Evolutionary conservation across 2,888 invertebrate genomes (phyloP).

Genomic region (Nyleta sp.): DNA sequence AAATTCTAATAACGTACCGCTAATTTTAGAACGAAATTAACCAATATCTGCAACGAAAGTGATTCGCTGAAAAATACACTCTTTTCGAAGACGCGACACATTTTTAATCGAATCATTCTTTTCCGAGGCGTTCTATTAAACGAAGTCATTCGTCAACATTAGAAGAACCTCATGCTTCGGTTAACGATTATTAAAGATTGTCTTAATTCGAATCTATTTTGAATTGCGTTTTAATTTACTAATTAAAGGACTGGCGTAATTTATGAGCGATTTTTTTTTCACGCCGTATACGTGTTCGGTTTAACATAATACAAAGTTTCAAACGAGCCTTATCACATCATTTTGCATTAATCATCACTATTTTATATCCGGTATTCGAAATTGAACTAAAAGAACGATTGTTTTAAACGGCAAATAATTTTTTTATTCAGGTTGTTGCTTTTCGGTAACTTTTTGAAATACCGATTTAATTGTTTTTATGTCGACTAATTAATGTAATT

Average conservation of each 20-base stretch:
- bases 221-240: slow-evolving; percentile 45
- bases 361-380: slow-evolving; percentile 23
- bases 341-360: slow-evolving; percentile 36
- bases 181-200: slow-evolving; percentile 16
- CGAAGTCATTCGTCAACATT: no score
- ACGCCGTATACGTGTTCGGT: slow-evolving; percentile 12
- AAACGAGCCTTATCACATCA: slow-evolving; percentile 19
- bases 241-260: slow-evolving; percentile 40
- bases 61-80: background rate
- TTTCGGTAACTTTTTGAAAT: background rate
- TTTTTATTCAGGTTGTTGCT: background rate
- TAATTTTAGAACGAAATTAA: slow-evolving; percentile 30
- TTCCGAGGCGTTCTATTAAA: no score
- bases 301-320: slow-evolving; percentile 35
- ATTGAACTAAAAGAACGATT: background rate
- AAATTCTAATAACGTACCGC: slow-evolving; percentile 39
- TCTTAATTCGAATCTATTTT: slow-evolving; percentile 15
- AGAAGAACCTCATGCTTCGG: no score
- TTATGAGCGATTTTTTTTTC: slow-evolving; percentile 30
- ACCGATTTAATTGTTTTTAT: background rate
- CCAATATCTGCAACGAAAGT: background rate
- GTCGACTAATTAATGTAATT: slow-evolving; percentile 7
- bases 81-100: background rate
- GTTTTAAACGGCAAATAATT: no score
- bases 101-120: no score